Conservation (phyloP, 2,888 invertebrate species). For the Gymnosoma rotundatum region DNA sequence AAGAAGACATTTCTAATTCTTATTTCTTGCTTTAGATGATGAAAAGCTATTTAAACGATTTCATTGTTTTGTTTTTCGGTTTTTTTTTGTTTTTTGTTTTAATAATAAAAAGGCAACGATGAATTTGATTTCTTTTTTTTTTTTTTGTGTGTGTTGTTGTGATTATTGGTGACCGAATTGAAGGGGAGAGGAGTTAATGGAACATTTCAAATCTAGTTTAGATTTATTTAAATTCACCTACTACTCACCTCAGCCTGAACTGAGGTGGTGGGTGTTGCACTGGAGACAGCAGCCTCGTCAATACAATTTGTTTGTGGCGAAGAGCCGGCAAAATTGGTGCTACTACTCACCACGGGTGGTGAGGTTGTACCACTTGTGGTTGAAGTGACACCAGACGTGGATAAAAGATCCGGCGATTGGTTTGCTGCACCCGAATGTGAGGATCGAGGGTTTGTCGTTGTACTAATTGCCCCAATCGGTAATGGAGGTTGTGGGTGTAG, state of each 20-base stretch:
- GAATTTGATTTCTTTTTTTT: conserved; percentile 2
- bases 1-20: conserved; percentile 1
- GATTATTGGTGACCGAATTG: conserved; percentile 27
- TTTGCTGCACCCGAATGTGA: conserved; percentile 52
- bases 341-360: conserved; percentile 81
- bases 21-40: not conserved
- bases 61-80: no score
- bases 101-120: conserved; percentile 51
- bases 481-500: conserved; percentile 49
- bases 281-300: conserved; percentile 79
- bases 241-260: conserved; percentile 71
- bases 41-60: not conserved
- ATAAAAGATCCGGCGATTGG: conserved; percentile 72
- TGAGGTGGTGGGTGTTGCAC: conserved; percentile 74
- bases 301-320: conserved; percentile 69
- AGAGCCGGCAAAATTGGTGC: conserved; percentile 76
- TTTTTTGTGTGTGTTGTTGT: conserved; percentile 4
- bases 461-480: conserved; percentile 53
- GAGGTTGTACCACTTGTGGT: conserved; percentile 79
- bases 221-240: conserved; percentile 64
- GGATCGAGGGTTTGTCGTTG: conserved; percentile 56
- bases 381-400: conserved; percentile 79
- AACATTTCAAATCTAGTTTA: conserved; percentile 30
- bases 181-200: conserved; percentile 20
- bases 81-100: conserved; percentile 6